Evolutionary conservation across 2,888 invertebrate genomes (phyloP).

Genomic region (Chloroclysta siterata): DNA sequence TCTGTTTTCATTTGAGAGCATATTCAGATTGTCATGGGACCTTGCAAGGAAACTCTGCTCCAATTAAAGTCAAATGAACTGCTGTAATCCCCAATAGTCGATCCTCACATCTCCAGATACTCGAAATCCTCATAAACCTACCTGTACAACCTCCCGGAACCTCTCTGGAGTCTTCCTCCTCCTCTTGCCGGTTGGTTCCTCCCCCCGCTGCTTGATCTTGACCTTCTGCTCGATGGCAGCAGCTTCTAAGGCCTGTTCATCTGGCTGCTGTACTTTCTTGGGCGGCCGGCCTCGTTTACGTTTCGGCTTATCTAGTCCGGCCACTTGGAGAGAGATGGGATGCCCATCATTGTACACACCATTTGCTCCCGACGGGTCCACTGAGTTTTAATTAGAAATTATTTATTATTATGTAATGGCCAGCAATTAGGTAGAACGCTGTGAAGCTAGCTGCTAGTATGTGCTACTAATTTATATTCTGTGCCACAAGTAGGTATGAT

Average conservation of each 20-base stretch:
- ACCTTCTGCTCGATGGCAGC: conserved; percentile 51
- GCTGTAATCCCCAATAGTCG: too few relatives aligned
- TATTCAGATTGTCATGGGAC: too few relatives aligned
- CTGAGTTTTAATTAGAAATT: conserved; percentile 57
- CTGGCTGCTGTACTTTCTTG: conserved; percentile 78
- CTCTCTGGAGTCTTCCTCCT: conserved; percentile 87
- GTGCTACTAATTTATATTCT: too few relatives aligned
- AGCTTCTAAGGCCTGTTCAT: conserved; percentile 62
- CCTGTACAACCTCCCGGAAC: conserved; percentile 86
- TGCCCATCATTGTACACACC: conserved; percentile 87
- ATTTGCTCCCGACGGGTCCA: conserved; percentile 80
- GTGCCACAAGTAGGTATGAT: too few relatives aligned
- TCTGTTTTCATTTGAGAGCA: too few relatives aligned
- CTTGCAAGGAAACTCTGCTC: too few relatives aligned
- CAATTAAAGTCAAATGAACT: background rate
- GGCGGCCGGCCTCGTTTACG: conserved; percentile 89
- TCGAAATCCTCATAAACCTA: conserved; percentile 43
- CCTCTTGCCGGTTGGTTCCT: conserved; percentile 85
- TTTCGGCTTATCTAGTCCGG: conserved; percentile 87
- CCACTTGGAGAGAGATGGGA: conserved; percentile 86
- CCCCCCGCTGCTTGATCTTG: conserved; percentile 52
- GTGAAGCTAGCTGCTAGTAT: too few relatives aligned
- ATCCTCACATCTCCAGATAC: background rate
- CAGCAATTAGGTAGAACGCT: too few relatives aligned
- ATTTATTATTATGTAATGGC: background rate